Conservation (phyloP, 1,140 invertebrate species). For the Varroa destructor region DNA sequence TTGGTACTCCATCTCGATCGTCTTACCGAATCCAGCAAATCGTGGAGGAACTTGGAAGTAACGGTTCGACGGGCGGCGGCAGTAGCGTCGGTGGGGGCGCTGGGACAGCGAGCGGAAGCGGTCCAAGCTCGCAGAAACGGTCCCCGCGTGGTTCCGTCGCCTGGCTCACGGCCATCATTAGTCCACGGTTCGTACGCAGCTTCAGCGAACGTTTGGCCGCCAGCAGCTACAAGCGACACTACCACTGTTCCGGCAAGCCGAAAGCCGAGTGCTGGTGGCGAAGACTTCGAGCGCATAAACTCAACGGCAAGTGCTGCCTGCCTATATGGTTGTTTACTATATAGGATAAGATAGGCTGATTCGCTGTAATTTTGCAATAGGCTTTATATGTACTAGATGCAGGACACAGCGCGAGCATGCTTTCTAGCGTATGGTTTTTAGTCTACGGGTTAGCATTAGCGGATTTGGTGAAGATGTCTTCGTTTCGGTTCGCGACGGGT, state of each 20-base stretch:
- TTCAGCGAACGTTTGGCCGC: slow-evolving; percentile 13
- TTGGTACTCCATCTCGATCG: too few species aligned
- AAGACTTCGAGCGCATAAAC: slow-evolving; percentile 18
- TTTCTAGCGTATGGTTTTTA: too few species aligned
- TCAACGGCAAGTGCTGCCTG: slow-evolving; percentile 18
- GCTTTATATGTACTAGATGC: too few species aligned
- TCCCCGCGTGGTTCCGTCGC: slow-evolving; percentile 16
- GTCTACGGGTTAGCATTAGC: too few species aligned
- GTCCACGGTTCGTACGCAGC: slow-evolving; percentile 23
- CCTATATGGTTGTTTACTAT: too few species aligned
- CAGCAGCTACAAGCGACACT: slow-evolving; percentile 17
- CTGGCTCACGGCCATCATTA: slow-evolving; percentile 13
- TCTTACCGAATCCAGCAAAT: neutral
- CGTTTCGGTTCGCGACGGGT: too few species aligned
- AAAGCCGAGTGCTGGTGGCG: slow-evolving; percentile 25
- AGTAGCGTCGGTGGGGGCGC: neutral
- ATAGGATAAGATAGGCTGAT: too few species aligned
- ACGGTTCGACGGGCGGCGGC: neutral
- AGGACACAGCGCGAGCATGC: too few species aligned
- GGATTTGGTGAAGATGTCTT: too few species aligned
- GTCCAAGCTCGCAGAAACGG: slow-evolving; percentile 1
- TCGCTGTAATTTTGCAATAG: too few species aligned
- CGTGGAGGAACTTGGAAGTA: neutral
- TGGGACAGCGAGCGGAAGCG: neutral
- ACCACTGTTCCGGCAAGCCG: slow-evolving; percentile 10